Evolutionary conservation across 2,888 invertebrate species (phyloP).

Genomic region (Colostygia pectinataria): DNA sequence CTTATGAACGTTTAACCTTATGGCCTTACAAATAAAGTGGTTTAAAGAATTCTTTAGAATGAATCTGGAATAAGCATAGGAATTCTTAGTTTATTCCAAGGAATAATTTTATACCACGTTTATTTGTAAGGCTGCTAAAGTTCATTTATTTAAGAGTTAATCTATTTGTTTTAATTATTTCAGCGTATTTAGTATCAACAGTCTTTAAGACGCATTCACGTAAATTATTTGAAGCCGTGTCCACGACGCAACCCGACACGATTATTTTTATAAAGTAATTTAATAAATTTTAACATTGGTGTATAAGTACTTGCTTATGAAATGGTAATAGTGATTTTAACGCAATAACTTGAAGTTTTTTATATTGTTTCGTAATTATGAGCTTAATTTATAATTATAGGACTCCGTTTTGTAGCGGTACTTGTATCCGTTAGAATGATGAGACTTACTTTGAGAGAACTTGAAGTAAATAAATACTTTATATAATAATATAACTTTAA

Average conservation of each 20-base stretch:
- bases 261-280: slow-evolving; percentile 22
- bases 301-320: slow-evolving; percentile 49
- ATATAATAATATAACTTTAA: no score
- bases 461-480: no score
- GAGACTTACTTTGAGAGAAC: background rate
- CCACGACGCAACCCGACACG: slow-evolving; percentile 18
- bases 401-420: slow-evolving; percentile 24
- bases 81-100: no score
- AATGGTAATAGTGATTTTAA: slow-evolving; percentile 51
- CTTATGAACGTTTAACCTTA: no score
- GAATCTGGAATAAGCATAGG: no score
- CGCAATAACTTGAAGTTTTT: slow-evolving; percentile 59
- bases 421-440: slow-evolving; percentile 4
- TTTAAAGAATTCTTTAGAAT: no score
- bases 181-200: no score
- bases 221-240: slow-evolving; percentile 5
- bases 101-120: no score
- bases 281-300: slow-evolving; percentile 61
- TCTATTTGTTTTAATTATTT: no score
- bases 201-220: slow-evolving; percentile 22
- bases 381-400: slow-evolving; percentile 43
- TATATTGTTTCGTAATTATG: slow-evolving; percentile 40
- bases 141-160: no score
- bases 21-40: no score
- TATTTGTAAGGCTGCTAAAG: no score